Conservation (phyloP, 2,797 vertebrate species). For the Mus minutoides region DNA sequence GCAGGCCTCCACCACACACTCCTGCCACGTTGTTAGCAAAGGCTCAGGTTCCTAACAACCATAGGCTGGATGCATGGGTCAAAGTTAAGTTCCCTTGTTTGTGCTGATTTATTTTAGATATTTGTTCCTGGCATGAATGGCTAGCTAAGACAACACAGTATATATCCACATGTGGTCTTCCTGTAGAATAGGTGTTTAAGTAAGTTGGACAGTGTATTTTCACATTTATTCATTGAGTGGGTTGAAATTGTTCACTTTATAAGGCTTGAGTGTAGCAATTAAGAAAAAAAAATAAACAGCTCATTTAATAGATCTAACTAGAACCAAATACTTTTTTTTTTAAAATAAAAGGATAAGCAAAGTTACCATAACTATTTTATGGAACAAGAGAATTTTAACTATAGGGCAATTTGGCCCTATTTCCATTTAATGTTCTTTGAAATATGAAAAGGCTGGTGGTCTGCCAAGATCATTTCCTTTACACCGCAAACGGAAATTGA, state of each 20-base stretch:
- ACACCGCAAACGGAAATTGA: conserved; percentile 32
- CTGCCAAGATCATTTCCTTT: conserved; percentile 33
- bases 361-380: conserved; percentile 46
- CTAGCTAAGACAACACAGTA: background rate
- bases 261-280: conserved; percentile 40
- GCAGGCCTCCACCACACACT: background rate
- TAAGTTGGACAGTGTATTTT: conserved; percentile 24
- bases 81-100: background rate
- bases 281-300: conserved; percentile 45
- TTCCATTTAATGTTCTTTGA: conserved; percentile 63
- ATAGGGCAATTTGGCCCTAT: conserved; percentile 17
- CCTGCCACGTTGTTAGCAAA: background rate
- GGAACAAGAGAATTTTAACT: conserved; percentile 53
- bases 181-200: background rate
- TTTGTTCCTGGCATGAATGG: background rate
- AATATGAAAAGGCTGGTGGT: conserved; percentile 32
- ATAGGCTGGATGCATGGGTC: background rate
- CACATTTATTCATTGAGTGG: conserved; percentile 1
- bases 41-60: background rate
- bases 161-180: background rate
- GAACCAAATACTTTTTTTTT: background rate
- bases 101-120: background rate
- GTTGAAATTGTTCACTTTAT: conserved; percentile 52
- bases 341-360: conserved; percentile 56
- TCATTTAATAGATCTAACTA: conserved; percentile 37